Evolutionary conservation across 2,888 invertebrate species (phyloP).

Genomic region (Auanema freiburgensis): DNA sequence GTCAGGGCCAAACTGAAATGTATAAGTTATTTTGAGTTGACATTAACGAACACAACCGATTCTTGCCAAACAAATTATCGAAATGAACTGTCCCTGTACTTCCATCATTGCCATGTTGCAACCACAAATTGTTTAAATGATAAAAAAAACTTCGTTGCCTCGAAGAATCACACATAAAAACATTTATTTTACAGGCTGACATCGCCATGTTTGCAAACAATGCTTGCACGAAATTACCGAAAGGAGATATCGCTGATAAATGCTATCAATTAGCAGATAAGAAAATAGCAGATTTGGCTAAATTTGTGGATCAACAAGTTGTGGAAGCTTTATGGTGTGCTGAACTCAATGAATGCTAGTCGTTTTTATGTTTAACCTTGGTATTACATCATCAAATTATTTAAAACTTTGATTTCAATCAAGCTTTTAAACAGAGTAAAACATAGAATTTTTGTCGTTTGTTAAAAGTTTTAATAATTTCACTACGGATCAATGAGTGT

Average conservation of each 20-base stretch:
- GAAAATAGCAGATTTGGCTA: slow-evolving; percentile 52
- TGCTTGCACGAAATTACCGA: slow-evolving; percentile 39
- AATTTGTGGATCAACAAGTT: slow-evolving; percentile 56
- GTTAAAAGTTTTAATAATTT: no score
- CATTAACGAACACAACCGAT: neutral
- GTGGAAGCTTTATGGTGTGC: slow-evolving; percentile 58
- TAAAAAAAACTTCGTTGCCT: no score
- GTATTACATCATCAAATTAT: no score
- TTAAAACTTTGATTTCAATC: no score
- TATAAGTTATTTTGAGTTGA: neutral
- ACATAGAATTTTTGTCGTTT: no score
- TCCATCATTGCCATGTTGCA: no score
- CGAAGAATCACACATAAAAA: neutral
- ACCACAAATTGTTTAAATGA: no score
- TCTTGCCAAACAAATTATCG: no score
- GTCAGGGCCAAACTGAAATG: neutral
- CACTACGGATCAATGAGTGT: no score
- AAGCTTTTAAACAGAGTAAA: no score
- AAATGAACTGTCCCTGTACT: no score
- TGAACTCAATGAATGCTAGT: slow-evolving; percentile 50
- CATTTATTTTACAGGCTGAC: slow-evolving; percentile 42
- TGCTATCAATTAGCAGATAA: slow-evolving; percentile 56
- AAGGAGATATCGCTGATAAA: slow-evolving; percentile 41
- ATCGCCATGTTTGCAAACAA: slow-evolving; percentile 53
- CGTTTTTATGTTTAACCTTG: neutral